phyloP scores from a whole-genome alignment of 2,113 vertebrate species.

The Saimiri boliviensis region DNA sequence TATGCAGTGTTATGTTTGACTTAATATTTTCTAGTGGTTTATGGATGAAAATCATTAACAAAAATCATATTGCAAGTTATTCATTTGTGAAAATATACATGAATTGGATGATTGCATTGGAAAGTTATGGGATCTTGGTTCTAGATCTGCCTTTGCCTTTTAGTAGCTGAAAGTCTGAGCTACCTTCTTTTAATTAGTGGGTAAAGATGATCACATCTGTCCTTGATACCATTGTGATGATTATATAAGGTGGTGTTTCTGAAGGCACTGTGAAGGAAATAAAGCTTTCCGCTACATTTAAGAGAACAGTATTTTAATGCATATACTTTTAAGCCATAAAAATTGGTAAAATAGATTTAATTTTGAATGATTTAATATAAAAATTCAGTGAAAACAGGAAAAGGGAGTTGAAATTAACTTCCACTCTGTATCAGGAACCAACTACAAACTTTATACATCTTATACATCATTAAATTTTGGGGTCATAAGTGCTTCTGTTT shows the following conservation, averaged over 20 bases:
- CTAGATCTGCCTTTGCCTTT: constrained; percentile 48
- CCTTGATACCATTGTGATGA: neutral
- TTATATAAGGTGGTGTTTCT: neutral
- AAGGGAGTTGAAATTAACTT: constrained; percentile 10
- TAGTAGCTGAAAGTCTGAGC: constrained; percentile 12
- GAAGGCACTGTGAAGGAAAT: neutral
- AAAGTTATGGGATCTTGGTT: neutral
- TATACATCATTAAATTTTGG: neutral
- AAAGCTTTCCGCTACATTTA: neutral
- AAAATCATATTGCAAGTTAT: neutral
- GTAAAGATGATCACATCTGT: neutral
- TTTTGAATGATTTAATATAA: constrained; percentile 26
- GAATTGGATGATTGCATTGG: constrained; percentile 10
- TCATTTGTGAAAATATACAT: neutral
- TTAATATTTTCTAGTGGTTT: constrained; percentile 1
- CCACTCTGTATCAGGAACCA: neutral
- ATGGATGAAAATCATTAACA: neutral
- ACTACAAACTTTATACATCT: neutral
- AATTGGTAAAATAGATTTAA: neutral
- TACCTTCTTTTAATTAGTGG: neutral
- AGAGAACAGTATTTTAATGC: constrained; percentile 22
- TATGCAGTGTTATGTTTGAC: neutral
- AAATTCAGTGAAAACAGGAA: neutral
- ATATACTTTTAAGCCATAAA: constrained; percentile 18
- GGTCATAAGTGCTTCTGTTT: neutral